These are phyloP conservation scores for Virgularia gustaviana DNA, from an alignment of 92 coral and sea anemone species.

Conservation along the genomic window DNA sequence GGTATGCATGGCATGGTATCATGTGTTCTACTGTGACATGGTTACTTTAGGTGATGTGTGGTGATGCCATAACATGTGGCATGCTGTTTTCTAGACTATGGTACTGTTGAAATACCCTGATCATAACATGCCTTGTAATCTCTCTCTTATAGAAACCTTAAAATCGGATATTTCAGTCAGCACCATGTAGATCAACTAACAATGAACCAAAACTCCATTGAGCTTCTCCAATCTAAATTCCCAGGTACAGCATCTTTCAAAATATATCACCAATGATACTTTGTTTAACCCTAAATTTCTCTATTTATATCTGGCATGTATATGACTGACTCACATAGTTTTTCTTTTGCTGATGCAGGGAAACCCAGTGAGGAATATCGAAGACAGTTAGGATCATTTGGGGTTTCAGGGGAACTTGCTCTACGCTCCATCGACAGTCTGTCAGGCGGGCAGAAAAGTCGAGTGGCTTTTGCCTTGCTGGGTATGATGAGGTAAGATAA, in stretches of 20 bases:
- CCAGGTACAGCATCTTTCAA: conserved; percentile 57
- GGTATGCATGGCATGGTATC: too few species aligned
- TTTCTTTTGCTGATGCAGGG: conserved; percentile 42
- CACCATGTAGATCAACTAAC: conserved; percentile 83
- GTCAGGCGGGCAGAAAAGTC: conserved; percentile 88
- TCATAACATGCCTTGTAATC: neutral
- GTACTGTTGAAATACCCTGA: neutral
- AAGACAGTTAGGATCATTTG: conserved; percentile 77
- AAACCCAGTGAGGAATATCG: conserved; percentile 65
- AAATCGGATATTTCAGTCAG: conserved; percentile 81
- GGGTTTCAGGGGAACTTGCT: conserved; percentile 79
- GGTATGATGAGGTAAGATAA: conserved; percentile 70
- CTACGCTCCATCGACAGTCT: conserved; percentile 71
- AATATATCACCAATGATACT: neutral
- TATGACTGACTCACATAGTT: neutral
- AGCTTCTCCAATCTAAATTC: conserved; percentile 58
- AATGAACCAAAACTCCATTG: conserved; percentile 65
- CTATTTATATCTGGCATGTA: neutral
- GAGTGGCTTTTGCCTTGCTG: conserved; percentile 74
- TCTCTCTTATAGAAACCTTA: conserved; percentile 68
- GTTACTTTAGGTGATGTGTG: too few species aligned
- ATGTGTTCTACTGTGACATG: too few species aligned
- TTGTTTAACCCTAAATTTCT: neutral
- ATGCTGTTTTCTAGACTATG: too few species aligned
- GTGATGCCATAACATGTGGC: too few species aligned